Evolutionary conservation across 2,797 vertebrate species (phyloP).

Genomic region (Pseudotriccus pelzelni): DNA sequence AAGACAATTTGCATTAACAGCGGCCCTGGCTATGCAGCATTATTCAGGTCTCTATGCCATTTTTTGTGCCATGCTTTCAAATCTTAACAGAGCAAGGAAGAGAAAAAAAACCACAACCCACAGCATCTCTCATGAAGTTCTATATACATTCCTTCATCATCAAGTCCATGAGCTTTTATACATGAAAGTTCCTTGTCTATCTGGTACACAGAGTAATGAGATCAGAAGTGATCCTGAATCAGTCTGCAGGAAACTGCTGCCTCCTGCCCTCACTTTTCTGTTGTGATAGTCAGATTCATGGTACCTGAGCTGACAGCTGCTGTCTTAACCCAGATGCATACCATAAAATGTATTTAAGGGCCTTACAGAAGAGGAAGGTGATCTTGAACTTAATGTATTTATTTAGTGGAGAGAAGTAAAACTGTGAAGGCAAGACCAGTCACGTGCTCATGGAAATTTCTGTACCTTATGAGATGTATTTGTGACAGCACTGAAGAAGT

Average conservation of each 20-base stretch:
- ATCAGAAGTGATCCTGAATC: background rate
- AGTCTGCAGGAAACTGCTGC: background rate
- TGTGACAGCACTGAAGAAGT: background rate
- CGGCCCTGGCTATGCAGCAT: background rate
- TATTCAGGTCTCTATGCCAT: background rate
- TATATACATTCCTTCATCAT: background rate
- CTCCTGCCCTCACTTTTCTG: background rate
- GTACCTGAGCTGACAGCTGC: background rate
- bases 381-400: background rate
- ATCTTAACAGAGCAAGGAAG: background rate
- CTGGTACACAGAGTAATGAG: background rate
- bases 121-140: background rate
- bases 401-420: background rate
- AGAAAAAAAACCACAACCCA: background rate
- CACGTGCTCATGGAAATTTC: background rate
- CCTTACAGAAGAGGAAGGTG: background rate
- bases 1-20: background rate
- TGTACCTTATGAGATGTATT: background rate
- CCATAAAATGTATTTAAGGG: background rate
- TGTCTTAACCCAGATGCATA: background rate
- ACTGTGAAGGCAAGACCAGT: background rate
- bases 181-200: background rate
- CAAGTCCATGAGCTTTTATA: background rate
- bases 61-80: background rate
- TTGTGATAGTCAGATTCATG: background rate